Evolutionary conservation across 2,888 invertebrate genomes (phyloP).

Genomic region (Parasteatoda lunata): DNA sequence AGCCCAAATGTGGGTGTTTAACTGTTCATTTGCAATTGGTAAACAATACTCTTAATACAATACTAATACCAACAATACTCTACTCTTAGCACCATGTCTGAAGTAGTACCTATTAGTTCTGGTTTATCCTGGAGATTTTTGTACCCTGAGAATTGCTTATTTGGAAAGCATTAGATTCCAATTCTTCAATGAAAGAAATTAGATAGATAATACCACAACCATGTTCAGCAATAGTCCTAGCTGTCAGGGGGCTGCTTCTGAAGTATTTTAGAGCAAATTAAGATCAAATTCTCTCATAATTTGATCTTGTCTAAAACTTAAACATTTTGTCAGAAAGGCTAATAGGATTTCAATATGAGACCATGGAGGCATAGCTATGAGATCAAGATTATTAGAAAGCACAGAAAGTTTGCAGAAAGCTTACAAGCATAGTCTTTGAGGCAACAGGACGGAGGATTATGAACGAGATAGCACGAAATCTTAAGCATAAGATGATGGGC

Average conservation of each 20-base stretch:
- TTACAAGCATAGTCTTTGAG: conserved; percentile 94
- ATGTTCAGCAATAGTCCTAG: conserved; percentile 88
- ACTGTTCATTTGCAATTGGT: too few relatives aligned
- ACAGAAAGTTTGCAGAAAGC: conserved; percentile 98
- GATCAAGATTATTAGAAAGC: conserved; percentile 96
- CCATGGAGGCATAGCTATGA: conserved; percentile 97
- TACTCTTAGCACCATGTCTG: conserved; percentile 98
- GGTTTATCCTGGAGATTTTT: conserved; percentile 96
- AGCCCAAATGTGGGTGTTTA: too few relatives aligned
- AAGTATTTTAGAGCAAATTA: conserved; percentile 94
- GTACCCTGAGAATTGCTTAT: conserved; percentile 97
- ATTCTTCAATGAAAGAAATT: conserved; percentile 95
- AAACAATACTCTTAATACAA: too few relatives aligned
- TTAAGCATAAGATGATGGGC: conserved; percentile 94
- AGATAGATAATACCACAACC: conserved; percentile 94
- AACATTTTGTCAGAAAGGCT: conserved; percentile 88
- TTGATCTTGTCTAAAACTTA: conserved; percentile 88
- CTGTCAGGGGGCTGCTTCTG: conserved; percentile 92
- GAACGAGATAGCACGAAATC: conserved; percentile 94
- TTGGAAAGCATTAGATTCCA: conserved; percentile 93
- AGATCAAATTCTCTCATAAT: conserved; percentile 97
- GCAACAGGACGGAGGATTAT: conserved; percentile 83
- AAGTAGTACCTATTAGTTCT: conserved; percentile 98
- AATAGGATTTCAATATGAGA: conserved; percentile 92
- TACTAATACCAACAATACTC: too few relatives aligned